Evolutionary conservation across 2,888 invertebrate genomes (phyloP).

Genomic region (Oligia latruncula): DNA sequence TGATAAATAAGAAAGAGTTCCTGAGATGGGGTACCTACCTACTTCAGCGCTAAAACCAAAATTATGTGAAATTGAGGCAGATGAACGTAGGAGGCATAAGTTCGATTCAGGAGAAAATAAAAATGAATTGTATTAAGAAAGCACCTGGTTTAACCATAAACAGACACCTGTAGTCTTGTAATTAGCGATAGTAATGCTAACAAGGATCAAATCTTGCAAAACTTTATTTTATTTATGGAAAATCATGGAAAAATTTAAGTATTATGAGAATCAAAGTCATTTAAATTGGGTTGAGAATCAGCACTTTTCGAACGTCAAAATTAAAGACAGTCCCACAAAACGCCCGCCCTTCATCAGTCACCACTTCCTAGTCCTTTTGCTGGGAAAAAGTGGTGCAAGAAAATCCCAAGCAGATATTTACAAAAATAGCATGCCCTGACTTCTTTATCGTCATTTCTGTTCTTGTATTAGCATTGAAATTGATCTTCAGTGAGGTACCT

Average conservation of each 20-base stretch:
- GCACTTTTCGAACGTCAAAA: background rate
- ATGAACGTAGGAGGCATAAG: too few relatives aligned
- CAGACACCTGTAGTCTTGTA: background rate
- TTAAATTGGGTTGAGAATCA: background rate
- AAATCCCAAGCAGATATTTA: background rate
- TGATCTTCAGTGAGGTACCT: background rate
- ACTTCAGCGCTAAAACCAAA: too few relatives aligned
- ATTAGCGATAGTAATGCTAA: background rate
- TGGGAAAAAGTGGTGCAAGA: background rate
- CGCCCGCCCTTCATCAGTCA: too few relatives aligned
- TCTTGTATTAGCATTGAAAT: background rate
- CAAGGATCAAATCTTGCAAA: background rate
- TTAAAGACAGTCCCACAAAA: background rate
- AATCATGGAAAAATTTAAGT: background rate
- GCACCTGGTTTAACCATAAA: background rate
- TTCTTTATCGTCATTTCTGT: background rate
- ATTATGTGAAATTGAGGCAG: too few relatives aligned
- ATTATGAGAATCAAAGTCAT: background rate
- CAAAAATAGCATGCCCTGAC: background rate
- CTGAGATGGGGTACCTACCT: background rate
- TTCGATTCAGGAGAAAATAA: background rate
- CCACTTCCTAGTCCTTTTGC: background rate
- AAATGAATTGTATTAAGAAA: background rate
- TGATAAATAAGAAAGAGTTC: background rate
- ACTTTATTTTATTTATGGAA: background rate